Base-by-base conservation (phyloP, 92 coral and sea anemone species). In the Pocillopora meandrina region DNA sequence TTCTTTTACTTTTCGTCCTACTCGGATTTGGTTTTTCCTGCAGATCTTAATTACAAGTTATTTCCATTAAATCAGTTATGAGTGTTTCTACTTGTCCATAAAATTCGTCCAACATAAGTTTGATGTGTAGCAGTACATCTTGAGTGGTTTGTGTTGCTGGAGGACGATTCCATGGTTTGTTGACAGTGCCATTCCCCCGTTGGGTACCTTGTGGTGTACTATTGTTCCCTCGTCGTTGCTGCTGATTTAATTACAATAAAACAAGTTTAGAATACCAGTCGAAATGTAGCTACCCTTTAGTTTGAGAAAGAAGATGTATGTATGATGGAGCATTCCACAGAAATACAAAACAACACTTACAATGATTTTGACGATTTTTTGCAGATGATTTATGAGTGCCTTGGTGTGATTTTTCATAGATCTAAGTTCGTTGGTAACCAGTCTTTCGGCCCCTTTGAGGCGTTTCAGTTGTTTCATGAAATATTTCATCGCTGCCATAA, bases 81-180 rank as follows among this genome's bases (percentile, higher is more conserved):
- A 81, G 77, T 35, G 20, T 59, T 21, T 55, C 19, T 11, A 49
- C 57, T 33, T 57, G n/a, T 68, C 58, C 12, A 56, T 14, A 26
- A 3, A 81, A 81, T 31, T 81, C 77, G 35, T 58, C 77, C 77
- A 81, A 35, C 36, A 69, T 56, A 34, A 81, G 36, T 55, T 81
- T 70, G 10, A 69, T 81, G 35, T 52, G 66, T 0, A 34, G 20
- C 10, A 59, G 4, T 12, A 34, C 68, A 35, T 81, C 85, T 81
- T 81, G 15, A 17, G 71, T 70, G 4, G 85, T 19, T 18, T 52
- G 16, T 31, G 47, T 60, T 14, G 73, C 15, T 33, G 1, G 56
- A 36, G 68, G 2, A 19, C 3, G 36, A 21, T 26, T 4, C 12
- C 31, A 65, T 5, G 67, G 76, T 33, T 68, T 33, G 63, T 31